Conservation (phyloP, 1,140 invertebrate genomes). For the Pseudomyrmex dendroicus region DNA sequence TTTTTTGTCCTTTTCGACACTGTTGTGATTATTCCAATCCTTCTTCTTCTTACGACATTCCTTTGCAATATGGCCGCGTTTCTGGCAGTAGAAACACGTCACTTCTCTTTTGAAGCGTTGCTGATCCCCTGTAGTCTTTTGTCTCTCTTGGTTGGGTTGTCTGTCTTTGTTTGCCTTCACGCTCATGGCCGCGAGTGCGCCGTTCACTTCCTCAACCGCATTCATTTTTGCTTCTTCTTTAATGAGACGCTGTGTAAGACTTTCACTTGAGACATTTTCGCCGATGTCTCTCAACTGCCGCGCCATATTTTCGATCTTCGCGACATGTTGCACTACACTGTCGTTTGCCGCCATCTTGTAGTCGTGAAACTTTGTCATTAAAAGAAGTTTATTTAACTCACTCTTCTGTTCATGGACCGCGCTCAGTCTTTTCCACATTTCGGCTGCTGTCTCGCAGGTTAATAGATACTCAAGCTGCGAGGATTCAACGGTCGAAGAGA, state of each 20-base stretch:
- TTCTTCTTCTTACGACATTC: slow-evolving; percentile 36
- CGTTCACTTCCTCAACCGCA: background rate
- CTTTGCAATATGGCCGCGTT: slow-evolving; percentile 44
- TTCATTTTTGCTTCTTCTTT: slow-evolving; percentile 43
- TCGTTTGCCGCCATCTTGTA: background rate
- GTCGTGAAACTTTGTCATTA: background rate
- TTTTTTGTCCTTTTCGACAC: too few relatives aligned
- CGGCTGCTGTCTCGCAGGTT: background rate
- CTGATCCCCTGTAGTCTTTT: too few relatives aligned
- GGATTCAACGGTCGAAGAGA: background rate
- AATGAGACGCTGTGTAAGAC: slow-evolving; percentile 25
- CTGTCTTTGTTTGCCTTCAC: background rate
- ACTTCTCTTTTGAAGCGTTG: slow-evolving; percentile 12
- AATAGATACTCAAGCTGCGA: background rate
- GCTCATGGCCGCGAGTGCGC: slow-evolving; percentile 32
- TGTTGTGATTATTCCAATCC: background rate
- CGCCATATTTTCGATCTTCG: background rate
- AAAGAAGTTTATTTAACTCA: background rate
- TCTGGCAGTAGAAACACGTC: slow-evolving; percentile 55
- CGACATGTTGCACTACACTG: background rate
- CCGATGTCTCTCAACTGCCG: slow-evolving; percentile 18
- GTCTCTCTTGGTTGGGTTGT: background rate
- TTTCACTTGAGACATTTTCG: slow-evolving; percentile 54
- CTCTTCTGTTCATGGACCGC: background rate
- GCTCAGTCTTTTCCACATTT: background rate